Conservation (phyloP, 2,888 invertebrate genomes). For the Lasioglossum pauxillum region DNA sequence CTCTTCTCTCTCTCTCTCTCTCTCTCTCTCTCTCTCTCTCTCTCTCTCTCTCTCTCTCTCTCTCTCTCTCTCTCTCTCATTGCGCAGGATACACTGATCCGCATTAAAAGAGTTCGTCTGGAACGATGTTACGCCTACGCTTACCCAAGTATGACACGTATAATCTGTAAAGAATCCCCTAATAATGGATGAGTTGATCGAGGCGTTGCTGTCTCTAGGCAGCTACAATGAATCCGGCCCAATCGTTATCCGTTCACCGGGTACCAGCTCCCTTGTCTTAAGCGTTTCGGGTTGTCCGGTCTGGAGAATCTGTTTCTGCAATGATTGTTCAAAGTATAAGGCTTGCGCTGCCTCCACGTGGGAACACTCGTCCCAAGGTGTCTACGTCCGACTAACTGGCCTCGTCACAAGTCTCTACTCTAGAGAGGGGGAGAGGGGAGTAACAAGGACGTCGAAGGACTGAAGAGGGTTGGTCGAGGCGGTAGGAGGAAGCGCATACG, state of each 20-base stretch:
- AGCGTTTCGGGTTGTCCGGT: conserved; percentile 38
- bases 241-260: conserved; percentile 52
- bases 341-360: conserved; percentile 50
- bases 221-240: conserved; percentile 16
- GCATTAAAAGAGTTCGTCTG: conserved; percentile 67
- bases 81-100: conserved; percentile 67
- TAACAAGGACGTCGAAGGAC: conserved; percentile 31
- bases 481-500: conserved; percentile 59
- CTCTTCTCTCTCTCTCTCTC: background rate
- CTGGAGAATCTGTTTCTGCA: conserved; percentile 52
- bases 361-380: conserved; percentile 60
- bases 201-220: conserved; percentile 14
- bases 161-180: conserved; percentile 67
- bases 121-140: conserved; percentile 68
- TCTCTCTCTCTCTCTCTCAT: conserved; percentile 13
- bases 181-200: conserved; percentile 56
- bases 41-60: background rate
- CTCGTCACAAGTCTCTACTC: conserved; percentile 15
- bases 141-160: conserved; percentile 65
- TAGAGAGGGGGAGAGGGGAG: background rate
- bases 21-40: conserved; percentile 21
- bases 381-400: conserved; percentile 39
- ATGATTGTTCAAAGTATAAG: conserved; percentile 61
- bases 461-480: conserved; percentile 25
- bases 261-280: conserved; percentile 12